Percentiles rank a stretch among this genome's conserved stretches.
Conservation (phyloP, 2,888 invertebrate genomes). For the Tridacna crocea region DNA sequence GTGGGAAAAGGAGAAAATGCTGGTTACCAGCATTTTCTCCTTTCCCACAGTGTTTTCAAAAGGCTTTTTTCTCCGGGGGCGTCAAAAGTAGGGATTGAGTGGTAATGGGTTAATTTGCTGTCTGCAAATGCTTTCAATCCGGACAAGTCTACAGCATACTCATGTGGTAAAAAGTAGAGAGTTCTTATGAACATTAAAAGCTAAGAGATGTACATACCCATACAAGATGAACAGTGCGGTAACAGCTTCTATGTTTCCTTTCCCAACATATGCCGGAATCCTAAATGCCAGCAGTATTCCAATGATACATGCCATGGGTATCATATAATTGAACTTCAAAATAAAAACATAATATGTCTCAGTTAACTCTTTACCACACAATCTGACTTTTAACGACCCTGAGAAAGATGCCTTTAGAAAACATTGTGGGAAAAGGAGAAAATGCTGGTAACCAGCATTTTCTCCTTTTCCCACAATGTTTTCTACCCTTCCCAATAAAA, state of each 20-base stretch:
- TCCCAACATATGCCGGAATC: conserved; percentile 83
- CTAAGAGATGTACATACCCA: conserved; percentile 79
- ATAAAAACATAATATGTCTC: background rate
- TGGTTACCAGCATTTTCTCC: too few species aligned
- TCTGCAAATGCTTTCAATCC: too few species aligned
- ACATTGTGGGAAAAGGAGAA: background rate
- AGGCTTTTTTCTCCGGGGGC: too few species aligned
- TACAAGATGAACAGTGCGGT: conserved; percentile 84
- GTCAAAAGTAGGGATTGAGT: too few species aligned
- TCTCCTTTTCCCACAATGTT: background rate
- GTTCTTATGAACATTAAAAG: too few species aligned
- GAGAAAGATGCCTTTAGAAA: too few species aligned
- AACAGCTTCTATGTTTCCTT: conserved; percentile 78
- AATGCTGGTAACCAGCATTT: background rate
- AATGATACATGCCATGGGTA: conserved; percentile 80
- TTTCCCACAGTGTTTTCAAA: too few species aligned
- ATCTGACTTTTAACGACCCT: background rate
- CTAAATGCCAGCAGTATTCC: conserved; percentile 79
- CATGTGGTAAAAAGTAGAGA: too few species aligned
- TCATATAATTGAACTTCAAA: conserved; percentile 81
- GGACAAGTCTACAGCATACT: too few species aligned
- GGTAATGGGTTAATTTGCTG: too few species aligned
- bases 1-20: too few species aligned
- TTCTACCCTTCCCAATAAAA: too few species aligned
- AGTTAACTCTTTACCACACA: background rate